Evolutionary conservation across 2,797 vertebrate genomes (phyloP).

Genomic region (Silurus lanzhouensis): DNA sequence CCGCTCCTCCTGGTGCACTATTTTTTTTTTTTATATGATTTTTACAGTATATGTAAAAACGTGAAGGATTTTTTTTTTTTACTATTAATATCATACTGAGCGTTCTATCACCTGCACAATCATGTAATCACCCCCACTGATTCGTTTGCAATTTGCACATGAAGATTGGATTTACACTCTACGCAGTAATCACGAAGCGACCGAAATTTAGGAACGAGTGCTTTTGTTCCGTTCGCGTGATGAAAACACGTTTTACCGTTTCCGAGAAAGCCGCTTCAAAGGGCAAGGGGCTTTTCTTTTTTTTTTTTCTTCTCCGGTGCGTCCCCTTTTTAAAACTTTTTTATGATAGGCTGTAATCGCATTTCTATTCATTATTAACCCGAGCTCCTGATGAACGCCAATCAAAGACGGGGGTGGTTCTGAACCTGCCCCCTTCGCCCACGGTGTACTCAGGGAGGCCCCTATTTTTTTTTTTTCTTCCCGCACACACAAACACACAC

Average conservation of each 20-base stretch:
- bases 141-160: no score
- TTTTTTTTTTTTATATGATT: slow-evolving; percentile 69
- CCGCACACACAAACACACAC: no score
- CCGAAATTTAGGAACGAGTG: no score
- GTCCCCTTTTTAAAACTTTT: slow-evolving; percentile 55
- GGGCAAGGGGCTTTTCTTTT: slow-evolving; percentile 34
- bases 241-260: slow-evolving; percentile 1
- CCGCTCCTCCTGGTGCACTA: slow-evolving; percentile 51
- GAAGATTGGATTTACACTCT: no score
- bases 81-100: no score
- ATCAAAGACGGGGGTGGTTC: slow-evolving; percentile 62
- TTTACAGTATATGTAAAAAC: no score
- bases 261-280: slow-evolving; percentile 40
- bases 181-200: no score
- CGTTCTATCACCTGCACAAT: no score
- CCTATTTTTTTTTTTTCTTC: no score
- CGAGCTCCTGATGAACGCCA: slow-evolving; percentile 56
- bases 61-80: no score
- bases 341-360: slow-evolving; percentile 66
- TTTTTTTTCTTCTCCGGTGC: neutral
- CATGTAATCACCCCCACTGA: no score
- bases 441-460: slow-evolving; percentile 24
- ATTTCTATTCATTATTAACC: slow-evolving; percentile 69
- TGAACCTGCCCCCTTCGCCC: slow-evolving; percentile 60
- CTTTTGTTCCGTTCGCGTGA: no score